phyloP scores from a whole-genome alignment of 2,888 invertebrate species.

The Drosophila mulleri region DNA sequence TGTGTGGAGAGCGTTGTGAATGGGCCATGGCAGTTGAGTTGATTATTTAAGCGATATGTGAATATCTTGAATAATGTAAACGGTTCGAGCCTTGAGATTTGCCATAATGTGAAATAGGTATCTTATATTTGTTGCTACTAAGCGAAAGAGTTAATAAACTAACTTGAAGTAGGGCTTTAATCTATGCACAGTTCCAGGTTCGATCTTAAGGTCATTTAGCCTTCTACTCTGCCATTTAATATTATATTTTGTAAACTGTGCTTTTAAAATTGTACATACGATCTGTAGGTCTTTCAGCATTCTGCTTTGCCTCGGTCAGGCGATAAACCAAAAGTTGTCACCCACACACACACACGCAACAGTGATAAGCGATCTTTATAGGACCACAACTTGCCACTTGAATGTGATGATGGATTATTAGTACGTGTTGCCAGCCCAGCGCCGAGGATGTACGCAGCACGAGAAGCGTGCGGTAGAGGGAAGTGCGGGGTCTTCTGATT shows the following conservation, averaged over 20 bases:
- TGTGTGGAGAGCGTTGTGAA: constrained; percentile 1
- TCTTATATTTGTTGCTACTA: neutral
- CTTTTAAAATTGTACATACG: neutral
- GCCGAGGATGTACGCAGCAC: constrained; percentile 52
- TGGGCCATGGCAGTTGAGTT: neutral
- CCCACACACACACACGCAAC: constrained; percentile 6
- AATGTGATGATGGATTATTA: constrained; percentile 79
- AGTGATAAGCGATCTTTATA: constrained; percentile 62
- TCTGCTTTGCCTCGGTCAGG: neutral
- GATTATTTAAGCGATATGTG: constrained; percentile 15
- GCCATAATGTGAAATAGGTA: neutral
- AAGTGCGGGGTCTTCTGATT: constrained; percentile 17
- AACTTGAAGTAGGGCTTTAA: neutral
- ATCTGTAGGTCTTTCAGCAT: neutral
- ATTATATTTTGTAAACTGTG: neutral
- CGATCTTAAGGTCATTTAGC: neutral
- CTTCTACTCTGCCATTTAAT: too few relatives aligned
- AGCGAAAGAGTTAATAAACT: neutral
- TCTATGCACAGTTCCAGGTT: neutral
- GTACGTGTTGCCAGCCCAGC: constrained; percentile 77
- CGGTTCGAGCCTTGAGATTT: neutral
- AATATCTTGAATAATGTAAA: constrained; percentile 16
- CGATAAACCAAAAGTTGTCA: constrained; percentile 18
- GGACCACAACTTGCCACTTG: constrained; percentile 62
- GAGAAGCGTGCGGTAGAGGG: neutral